Percentiles rank a stretch among this genome's conserved stretches.
phyloP scores from a whole-genome alignment of 2,888 invertebrate species.

The Epicampocera succincta region DNA sequence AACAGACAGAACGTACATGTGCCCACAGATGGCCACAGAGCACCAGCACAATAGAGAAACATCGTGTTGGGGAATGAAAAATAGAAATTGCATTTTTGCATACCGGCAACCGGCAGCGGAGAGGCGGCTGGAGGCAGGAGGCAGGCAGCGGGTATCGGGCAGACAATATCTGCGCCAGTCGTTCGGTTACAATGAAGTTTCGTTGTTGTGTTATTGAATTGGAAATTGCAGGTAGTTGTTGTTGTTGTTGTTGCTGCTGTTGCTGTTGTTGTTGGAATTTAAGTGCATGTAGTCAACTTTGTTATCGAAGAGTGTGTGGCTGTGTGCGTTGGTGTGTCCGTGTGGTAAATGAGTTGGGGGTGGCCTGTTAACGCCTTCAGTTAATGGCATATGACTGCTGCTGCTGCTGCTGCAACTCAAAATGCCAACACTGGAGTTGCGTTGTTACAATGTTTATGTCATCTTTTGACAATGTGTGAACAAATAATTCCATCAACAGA shows the following conservation, averaged over 20 bases:
- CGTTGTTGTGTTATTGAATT: background rate
- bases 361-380: conserved; percentile 63
- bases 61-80: conserved; percentile 24
- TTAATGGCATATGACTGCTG: conserved; percentile 63
- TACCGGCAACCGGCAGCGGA: conserved; percentile 17
- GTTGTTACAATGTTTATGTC: conserved; percentile 58
- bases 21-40: conserved; percentile 45
- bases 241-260: no score
- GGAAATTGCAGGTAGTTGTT: conserved; percentile 59
- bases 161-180: conserved; percentile 13
- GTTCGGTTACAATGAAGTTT: conserved; percentile 26
- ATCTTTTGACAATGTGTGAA: conserved; percentile 76
- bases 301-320: background rate
- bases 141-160: conserved; percentile 15
- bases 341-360: conserved; percentile 38
- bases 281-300: conserved; percentile 47
- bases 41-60: conserved; percentile 33
- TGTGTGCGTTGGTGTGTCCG: conserved; percentile 19
- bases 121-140: no score
- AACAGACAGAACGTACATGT: conserved; percentile 54
- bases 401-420: conserved; percentile 24
- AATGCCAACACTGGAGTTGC: conserved; percentile 39
- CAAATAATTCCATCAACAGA: conserved; percentile 80
- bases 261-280: conserved; percentile 47
- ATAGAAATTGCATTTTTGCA: conserved; percentile 62